A percentile compares a stretch with the other conserved stretches of the same genome.
These are phyloP conservation scores for Galago senegalensis DNA, from an alignment of 2,797 vertebrate species.

Conservation along the genomic window DNA sequence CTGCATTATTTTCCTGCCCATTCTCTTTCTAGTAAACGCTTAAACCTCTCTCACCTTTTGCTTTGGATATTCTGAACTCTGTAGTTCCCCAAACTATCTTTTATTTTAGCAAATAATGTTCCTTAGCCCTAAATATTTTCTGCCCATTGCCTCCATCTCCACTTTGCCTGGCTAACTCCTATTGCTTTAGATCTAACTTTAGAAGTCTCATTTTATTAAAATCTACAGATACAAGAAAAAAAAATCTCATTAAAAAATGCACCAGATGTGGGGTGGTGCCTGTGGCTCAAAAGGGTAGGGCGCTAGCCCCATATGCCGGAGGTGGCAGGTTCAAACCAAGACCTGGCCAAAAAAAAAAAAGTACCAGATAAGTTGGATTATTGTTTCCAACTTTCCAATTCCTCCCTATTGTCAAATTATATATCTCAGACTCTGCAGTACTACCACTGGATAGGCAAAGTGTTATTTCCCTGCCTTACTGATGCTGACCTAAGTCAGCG, in stretches of 20 bases:
- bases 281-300: too few relatives aligned
- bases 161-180: neutral
- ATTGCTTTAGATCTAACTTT: slow-evolving; percentile 1
- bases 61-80: neutral
- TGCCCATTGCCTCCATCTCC: neutral
- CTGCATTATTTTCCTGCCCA: neutral
- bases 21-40: neutral
- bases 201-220: neutral
- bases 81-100: neutral
- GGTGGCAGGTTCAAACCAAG: too few relatives aligned
- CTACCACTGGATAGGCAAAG: neutral
- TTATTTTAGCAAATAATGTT: neutral
- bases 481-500: neutral
- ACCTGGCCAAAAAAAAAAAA: neutral
- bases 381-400: neutral
- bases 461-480: neutral
- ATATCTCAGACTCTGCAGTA: neutral
- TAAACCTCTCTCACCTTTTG: neutral
- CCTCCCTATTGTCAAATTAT: neutral
- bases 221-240: neutral
- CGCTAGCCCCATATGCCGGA: too few relatives aligned
- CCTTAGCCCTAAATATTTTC: neutral
- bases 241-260: neutral
- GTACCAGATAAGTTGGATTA: neutral
- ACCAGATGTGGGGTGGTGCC: neutral